phyloP scores from a whole-genome alignment of 2,113 vertebrate genomes.

The Lophura nycthemera region DNA sequence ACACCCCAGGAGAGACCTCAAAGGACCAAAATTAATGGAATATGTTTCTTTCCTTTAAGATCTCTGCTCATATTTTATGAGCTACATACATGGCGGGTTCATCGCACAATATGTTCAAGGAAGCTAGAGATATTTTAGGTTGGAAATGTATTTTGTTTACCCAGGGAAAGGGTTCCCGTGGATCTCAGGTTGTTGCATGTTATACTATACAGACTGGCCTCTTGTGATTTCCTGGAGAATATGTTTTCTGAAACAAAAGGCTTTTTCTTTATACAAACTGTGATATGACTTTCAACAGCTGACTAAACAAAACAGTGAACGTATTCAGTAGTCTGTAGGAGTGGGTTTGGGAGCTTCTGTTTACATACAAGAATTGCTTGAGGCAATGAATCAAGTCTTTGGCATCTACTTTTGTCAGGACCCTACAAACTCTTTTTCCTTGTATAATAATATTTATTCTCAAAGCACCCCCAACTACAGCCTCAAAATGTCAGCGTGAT shows the following conservation, averaged over 20 bases:
- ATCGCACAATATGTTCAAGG: neutral
- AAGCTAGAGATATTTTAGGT: neutral
- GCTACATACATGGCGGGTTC: neutral
- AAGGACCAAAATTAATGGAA: neutral
- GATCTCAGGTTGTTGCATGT: neutral
- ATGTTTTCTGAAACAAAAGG: conserved; percentile 3
- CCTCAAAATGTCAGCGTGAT: neutral
- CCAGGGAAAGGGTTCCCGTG: neutral
- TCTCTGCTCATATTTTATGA: neutral
- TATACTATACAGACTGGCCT: neutral
- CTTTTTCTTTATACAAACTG: conserved; percentile 30
- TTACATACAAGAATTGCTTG: neutral
- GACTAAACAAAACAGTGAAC: conserved; percentile 19
- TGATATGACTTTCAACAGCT: conserved; percentile 19
- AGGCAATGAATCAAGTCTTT: conserved; percentile 15
- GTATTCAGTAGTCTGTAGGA: neutral
- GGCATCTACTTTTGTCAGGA: neutral
- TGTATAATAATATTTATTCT: conserved; percentile 27
- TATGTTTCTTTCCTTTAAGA: neutral
- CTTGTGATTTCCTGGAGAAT: neutral
- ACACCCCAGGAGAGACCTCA: neutral
- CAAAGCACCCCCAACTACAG: neutral
- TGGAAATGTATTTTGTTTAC: neutral
- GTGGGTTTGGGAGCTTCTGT: conserved; percentile 11
- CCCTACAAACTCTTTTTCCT: neutral